Evolutionary conservation across 2,888 invertebrate species (phyloP), one percentile per base, ranked within the genome.

Genomic region (Pyrrhia umbra): DNA sequence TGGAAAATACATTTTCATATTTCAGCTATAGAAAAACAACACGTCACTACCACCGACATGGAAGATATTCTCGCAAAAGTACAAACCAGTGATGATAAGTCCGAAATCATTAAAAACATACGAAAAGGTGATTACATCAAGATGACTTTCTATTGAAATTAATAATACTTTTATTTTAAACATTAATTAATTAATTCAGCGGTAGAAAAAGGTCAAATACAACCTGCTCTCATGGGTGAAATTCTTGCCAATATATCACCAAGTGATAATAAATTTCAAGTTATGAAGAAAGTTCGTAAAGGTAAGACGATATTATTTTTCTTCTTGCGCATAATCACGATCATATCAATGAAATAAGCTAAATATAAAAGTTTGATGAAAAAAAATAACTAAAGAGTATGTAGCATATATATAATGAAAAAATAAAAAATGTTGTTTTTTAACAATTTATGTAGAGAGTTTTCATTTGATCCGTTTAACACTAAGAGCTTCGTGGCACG

Each of bases 41-140:
- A 5, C 8, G 1, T 2, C 2, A 8, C 15, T 0, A 0, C 13
- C 27, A 0, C 9, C 0, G 16, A 8, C 1, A 1, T n/a, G 2
- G 15, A 15, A 1, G 23, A 10, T 8, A 6, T 64, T 15, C 27
- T 64, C 4, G 27, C 18, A 56, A 69, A 69, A 60, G 37, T 64
- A 13, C 61, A 37, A 61, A 5, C 13, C 13, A 13, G 30, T 13
- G 15, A 69, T n/a, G 70, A 70, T 64, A 30, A 40, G 37, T 8
- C n/a, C 1, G 1, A 23, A 25, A 23, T 23, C 0, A 10, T 20
- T n/a, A 30, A 40, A 5, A 59, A 59, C 6, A 30, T 30, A 5
- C 30, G 8, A 30, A 30, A 30, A 30, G 30, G 30, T 30, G 13
- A 13, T 5, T 2, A 30, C 10, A 30, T 13, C 13, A 10, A 30